Evolutionary conservation across 2,113 vertebrate genomes (phyloP), one percentile per base, ranked within the genome.

Genomic region (Dipodomys ordii): DNA sequence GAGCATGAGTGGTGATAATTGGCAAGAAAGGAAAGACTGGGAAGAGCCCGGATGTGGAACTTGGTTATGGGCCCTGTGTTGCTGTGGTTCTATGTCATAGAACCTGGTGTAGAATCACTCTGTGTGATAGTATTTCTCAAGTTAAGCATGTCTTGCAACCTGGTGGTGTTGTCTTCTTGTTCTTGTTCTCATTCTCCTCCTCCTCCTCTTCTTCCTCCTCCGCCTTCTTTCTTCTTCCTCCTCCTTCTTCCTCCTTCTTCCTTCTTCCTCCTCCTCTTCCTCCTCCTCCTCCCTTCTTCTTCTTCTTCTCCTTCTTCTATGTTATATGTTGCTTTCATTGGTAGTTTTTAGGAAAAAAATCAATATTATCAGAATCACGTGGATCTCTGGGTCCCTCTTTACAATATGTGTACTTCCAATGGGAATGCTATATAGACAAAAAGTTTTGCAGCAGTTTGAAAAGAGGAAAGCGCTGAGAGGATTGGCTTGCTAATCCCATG

Each of bases 391-490:
- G 65, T 60, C 74, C 1, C 46, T 65, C 72, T 53, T 80, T 22
- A 20, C 44, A 27, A 46, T 49, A 49, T 1, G 68, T 64, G 11
- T 68, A 46, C 35, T 91, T 83, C 76, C 53, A 84, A 22, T 13
- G 71, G 83, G 87, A 68, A 76, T 86, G 76, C 83, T 72, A 73
- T 80, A 32, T 0, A 0, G 23, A 73, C 86, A 92, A 62, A 57
- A 94, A 83, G 60, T 32, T 94, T 57, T 87, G 84, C 79, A 88
- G 30, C 80, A 94, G 65, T 81, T 88, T 94, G 77, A 87, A 91
- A 91, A 91, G 68, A 84, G 68, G n/a, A 91, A 90, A 96, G 46
- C 32, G 85, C 93, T 87, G 84, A 89, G 92, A 44, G 81, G 23
- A 80, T 91, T 80, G 27, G 20, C 53, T 89, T 68, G 23, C n/a